Percentiles rank a stretch among this genome's conserved stretches.
phyloP scores from a whole-genome alignment of 2,797 vertebrate genomes.

The Sphenopsis melanotis region DNA sequence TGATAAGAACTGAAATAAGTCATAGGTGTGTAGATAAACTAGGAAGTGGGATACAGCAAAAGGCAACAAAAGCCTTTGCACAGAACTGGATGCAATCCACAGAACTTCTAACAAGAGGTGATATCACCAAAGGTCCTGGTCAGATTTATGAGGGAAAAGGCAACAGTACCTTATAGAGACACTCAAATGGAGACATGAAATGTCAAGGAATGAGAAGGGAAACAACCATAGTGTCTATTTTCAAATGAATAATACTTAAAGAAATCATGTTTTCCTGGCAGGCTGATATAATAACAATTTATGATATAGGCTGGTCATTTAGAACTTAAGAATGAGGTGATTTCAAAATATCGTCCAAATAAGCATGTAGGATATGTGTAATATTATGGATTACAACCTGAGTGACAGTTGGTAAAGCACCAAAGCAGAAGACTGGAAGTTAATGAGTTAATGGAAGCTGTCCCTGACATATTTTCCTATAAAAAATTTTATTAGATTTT shows the following conservation, averaged over 20 bases:
- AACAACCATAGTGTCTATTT: not conserved
- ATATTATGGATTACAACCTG: not conserved
- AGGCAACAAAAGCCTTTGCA: not conserved
- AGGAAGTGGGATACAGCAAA: not conserved
- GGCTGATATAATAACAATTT: not conserved
- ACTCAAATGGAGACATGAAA: not conserved
- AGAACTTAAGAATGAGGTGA: not conserved
- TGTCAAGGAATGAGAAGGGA: not conserved
- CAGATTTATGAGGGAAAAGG: not conserved
- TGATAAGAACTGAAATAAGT: not conserved
- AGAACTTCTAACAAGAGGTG: not conserved
- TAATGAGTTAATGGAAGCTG: not conserved
- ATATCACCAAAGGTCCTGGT: not conserved
- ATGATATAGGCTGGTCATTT: not conserved
- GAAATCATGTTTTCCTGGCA: not conserved
- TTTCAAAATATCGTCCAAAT: not conserved
- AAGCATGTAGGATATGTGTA: not conserved
- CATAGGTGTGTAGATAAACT: not conserved
- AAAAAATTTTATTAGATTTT: not conserved
- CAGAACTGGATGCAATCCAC: not conserved
- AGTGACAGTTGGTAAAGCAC: not conserved
- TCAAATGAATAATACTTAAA: not conserved
- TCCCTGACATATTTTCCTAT: not conserved
- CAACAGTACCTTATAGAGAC: not conserved
- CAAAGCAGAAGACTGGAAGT: not conserved